Percentiles rank a stretch among this genome's conserved stretches.
phyloP scores from a whole-genome alignment of 2,113 vertebrate species.

The Bubo scandiacus region DNA sequence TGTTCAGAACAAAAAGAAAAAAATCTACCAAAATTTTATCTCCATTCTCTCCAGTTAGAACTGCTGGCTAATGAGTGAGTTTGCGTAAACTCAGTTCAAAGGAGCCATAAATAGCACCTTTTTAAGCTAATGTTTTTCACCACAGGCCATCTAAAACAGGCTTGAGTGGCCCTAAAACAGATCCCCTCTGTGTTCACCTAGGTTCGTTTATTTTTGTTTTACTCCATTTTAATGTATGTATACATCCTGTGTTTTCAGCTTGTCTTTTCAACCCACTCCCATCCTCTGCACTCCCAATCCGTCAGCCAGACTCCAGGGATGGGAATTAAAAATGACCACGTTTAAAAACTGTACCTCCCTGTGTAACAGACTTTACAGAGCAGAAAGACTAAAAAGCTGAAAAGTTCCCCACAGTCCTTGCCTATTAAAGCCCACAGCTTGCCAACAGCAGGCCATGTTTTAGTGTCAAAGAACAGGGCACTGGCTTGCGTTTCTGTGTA shows the following conservation, averaged over 20 bases:
- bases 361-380: not conserved
- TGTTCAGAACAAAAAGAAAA: not conserved
- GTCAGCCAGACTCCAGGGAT: not conserved
- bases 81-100: not conserved
- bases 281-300: not conserved
- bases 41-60: not conserved
- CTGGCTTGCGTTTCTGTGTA: not conserved
- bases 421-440: slow-evolving; percentile 22
- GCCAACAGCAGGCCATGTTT: not conserved
- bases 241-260: not conserved
- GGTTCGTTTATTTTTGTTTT: slow-evolving; percentile 47
- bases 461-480: slow-evolving; percentile 6
- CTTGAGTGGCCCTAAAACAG: slow-evolving; percentile 44
- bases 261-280: not conserved
- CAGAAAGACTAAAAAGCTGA: not conserved
- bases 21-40: not conserved
- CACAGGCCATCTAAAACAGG: slow-evolving; percentile 33
- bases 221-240: slow-evolving; percentile 36
- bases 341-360: not conserved
- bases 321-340: slow-evolving; percentile 45
- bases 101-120: not conserved
- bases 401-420: not conserved
- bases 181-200: slow-evolving; percentile 51
- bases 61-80: not conserved
- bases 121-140: slow-evolving; percentile 61